Evolutionary conservation across 2,888 invertebrate species (phyloP).

Genomic region (Yponomeuta malinellus): DNA sequence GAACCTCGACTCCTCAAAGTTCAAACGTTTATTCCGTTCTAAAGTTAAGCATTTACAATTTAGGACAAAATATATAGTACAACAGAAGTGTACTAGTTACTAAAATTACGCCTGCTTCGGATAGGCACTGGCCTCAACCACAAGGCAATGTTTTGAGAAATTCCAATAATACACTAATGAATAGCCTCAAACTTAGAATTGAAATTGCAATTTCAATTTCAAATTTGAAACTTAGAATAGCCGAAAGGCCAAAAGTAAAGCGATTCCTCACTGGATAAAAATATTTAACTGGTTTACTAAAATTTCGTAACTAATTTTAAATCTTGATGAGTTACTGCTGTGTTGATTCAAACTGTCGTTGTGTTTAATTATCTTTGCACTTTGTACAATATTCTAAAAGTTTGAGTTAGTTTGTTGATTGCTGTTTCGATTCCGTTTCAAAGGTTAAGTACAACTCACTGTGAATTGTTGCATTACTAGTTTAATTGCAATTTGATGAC

Average conservation of each 20-base stretch:
- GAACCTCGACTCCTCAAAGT: conserved; percentile 37
- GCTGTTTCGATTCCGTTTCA: background rate
- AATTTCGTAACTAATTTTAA: no score
- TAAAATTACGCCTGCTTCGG: background rate
- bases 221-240: no score
- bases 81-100: background rate
- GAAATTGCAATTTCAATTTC: no score
- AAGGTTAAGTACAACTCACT: background rate
- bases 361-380: background rate
- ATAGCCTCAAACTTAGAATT: no score
- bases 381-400: background rate
- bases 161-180: no score
- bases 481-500: background rate
- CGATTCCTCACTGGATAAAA: no score
- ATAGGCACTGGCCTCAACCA: background rate
- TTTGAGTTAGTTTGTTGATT: background rate
- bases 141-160: no score
- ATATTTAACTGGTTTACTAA: no score
- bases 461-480: background rate
- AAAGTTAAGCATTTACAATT: conserved; percentile 32
- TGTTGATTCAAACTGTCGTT: background rate
- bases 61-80: conserved; percentile 30
- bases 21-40: conserved; percentile 30
- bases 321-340: background rate
- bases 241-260: no score